phyloP scores from a whole-genome alignment of 2,797 vertebrate genomes.

The Sciurus carolinensis region DNA sequence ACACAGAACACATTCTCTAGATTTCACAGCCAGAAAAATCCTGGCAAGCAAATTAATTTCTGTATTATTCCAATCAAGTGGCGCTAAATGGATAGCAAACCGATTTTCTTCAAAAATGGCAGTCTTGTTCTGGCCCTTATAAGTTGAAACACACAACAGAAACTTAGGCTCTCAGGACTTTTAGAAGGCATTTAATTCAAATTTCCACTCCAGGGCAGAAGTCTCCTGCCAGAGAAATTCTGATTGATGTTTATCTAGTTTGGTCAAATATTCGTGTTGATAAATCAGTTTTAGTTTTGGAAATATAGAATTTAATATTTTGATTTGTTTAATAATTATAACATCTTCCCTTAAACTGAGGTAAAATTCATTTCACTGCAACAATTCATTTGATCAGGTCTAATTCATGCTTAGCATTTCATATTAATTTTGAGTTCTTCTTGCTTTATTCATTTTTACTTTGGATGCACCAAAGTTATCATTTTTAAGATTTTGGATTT shows the following conservation, averaged over 20 bases:
- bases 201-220: background rate
- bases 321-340: background rate
- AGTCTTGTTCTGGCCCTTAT: conserved; percentile 78
- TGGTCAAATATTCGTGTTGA: background rate
- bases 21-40: conserved; percentile 67
- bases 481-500: background rate
- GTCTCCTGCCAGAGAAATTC: background rate
- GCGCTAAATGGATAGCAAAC: conserved; percentile 71
- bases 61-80: conserved; percentile 82
- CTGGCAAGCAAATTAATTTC: conserved; percentile 72
- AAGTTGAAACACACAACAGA: background rate
- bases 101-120: conserved; percentile 78
- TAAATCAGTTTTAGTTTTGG: background rate
- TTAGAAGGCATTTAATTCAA: conserved; percentile 8
- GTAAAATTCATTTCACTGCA: background rate
- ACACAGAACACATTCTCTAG: conserved; percentile 37
- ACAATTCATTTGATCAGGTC: background rate
- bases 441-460: background rate
- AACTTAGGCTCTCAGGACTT: background rate
- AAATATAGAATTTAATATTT: background rate
- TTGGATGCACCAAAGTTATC: background rate
- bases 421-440: background rate
- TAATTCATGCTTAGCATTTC: background rate
- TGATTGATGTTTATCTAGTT: background rate
- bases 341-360: background rate